Percentiles rank a stretch among this genome's conserved stretches.
Evolutionary conservation across 2,888 invertebrate species (phyloP).

Genomic region (Crematogaster levior): DNA sequence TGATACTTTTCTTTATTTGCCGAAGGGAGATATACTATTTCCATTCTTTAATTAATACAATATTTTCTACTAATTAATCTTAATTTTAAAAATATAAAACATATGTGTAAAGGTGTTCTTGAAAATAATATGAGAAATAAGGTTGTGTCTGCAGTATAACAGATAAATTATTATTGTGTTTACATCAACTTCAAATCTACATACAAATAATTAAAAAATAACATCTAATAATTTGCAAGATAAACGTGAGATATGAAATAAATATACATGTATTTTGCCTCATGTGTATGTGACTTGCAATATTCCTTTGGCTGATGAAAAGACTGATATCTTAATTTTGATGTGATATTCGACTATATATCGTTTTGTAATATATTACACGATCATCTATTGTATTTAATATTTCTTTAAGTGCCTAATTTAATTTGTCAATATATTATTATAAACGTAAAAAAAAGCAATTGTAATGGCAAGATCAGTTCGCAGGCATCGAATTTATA

Average conservation of each 20-base stretch:
- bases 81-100: constrained; percentile 28
- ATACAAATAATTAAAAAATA: constrained; percentile 10
- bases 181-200: constrained; percentile 39
- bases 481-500: constrained; percentile 8
- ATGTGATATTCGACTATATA: constrained; percentile 9
- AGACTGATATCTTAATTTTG: constrained; percentile 10
- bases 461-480: not conserved
- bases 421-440: constrained; percentile 16
- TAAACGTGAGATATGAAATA: constrained; percentile 9
- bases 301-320: not conserved
- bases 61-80: constrained; percentile 49
- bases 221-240: constrained; percentile 13
- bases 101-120: constrained; percentile 48
- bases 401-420: not conserved
- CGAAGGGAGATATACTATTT: constrained; percentile 41
- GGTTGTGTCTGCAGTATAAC: constrained; percentile 71
- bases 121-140: constrained; percentile 43
- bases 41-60: constrained; percentile 57
- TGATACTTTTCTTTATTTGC: constrained; percentile 22
- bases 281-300: constrained; percentile 9
- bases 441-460: not conserved
- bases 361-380: not conserved
- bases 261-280: constrained; percentile 23
- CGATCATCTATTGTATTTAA: not conserved
- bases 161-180: constrained; percentile 30